Percentiles rank a stretch among this genome's conserved stretches.
phyloP scores from a whole-genome alignment of 1,140 invertebrate species.

The Psilanteris sp. region DNA sequence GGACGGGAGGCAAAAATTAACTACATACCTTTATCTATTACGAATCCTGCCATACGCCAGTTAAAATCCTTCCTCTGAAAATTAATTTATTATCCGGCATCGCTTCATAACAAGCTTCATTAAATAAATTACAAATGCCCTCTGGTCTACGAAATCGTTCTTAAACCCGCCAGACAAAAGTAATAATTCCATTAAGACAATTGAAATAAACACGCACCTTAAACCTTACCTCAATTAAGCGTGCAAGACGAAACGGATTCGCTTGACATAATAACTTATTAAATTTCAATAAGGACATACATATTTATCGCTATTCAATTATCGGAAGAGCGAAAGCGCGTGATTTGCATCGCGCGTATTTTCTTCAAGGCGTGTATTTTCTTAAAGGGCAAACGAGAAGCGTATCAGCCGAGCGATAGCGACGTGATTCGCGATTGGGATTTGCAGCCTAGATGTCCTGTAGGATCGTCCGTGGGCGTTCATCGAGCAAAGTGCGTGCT shows the following conservation, averaged over 20 bases:
- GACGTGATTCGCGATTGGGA: constrained; percentile 39
- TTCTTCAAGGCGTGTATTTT: constrained; percentile 43
- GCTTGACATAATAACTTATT: constrained; percentile 56
- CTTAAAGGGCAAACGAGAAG: constrained; percentile 25
- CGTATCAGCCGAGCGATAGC: constrained; percentile 41
- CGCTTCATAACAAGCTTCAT: constrained; percentile 19
- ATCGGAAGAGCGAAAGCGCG: constrained; percentile 42
- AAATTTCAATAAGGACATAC: constrained; percentile 61
- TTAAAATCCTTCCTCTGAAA: constrained; percentile 12
- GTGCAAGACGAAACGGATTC: too few relatives aligned
- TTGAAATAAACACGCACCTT: constrained; percentile 24
- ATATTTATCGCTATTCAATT: constrained; percentile 61
- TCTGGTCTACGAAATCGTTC: too few relatives aligned
- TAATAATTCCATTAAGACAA: too few relatives aligned
- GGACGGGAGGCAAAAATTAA: constrained; percentile 22
- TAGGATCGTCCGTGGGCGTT: constrained; percentile 59
- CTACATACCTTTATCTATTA: constrained; percentile 19
- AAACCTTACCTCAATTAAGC: too few relatives aligned
- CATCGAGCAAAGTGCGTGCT: constrained; percentile 58
- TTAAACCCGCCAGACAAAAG: too few relatives aligned
- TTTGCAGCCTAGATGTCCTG: constrained; percentile 47
- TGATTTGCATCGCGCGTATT: constrained; percentile 58
- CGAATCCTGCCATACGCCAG: constrained; percentile 18
- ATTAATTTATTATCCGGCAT: constrained; percentile 42
- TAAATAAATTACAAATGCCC: constrained; percentile 4